Evolutionary conservation across 2,797 vertebrate genomes (phyloP), one percentile per base, ranked within the genome.

Genomic region (Distichodus sexfasciatus): DNA sequence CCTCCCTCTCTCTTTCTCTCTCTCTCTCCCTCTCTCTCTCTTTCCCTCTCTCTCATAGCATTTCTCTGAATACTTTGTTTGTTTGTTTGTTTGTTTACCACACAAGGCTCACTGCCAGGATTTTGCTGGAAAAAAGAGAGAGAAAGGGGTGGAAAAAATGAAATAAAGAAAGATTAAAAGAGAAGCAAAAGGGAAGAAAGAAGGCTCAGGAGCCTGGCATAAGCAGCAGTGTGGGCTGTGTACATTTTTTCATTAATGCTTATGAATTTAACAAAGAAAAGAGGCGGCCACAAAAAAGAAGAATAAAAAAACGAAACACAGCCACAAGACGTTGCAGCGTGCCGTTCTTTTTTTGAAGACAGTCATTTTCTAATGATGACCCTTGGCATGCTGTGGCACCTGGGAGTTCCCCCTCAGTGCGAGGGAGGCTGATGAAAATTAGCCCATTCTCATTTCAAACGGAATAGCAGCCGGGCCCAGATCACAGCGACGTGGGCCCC

Each of bases 401-500:
- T 93, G 96, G 95, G 96, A 98, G 89, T 90, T 84, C 90, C 92
- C 91, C 90, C n/a, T n/a, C 36, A 91, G 87, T 82, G 72, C 89
- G 90, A 92, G 89, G 90, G 93, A 93, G 90, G 87, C 93, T 91
- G 94, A 96, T 94, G 93, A 97, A 98, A 97, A 99, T 97, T 92
- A 99, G 94, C 93, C 94, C 94, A 94, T 97, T 98, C 96, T 95
- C 94, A 97, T 98, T 98, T 99, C 97, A 99, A 99, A 99, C 96
- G 94, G 96, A 98, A 99, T 99, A 95, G 90, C 91, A 91, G 93
- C 91, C 89, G 89, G 93, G 90, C 93, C 91, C 92, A 96, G 97
- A 99, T 99, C 96, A 99, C 92, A 98, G 96, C 91, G 88, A 81
- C 83, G 87, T n/a, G n/a, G 90, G 75, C 51, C 59, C 72, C 55